phyloP scores from a whole-genome alignment of 2,797 vertebrate species.

The Scolopax rusticola region DNA sequence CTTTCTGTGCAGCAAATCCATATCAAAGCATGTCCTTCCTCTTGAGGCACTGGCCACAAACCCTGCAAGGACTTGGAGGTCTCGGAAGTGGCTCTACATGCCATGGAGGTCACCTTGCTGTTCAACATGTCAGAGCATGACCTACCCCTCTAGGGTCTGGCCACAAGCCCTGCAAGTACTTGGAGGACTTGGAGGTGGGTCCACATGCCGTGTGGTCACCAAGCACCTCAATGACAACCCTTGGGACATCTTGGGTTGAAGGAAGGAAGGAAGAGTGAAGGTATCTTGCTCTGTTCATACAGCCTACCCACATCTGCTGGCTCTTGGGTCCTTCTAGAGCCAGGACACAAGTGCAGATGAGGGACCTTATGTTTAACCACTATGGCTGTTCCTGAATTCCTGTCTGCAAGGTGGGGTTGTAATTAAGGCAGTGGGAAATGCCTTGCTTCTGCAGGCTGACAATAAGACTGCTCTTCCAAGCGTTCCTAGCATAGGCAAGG shows the following conservation, averaged over 20 bases:
- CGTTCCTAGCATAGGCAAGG: background rate
- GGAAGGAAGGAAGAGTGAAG: background rate
- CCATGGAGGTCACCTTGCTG: background rate
- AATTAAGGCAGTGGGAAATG: background rate
- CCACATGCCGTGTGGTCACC: background rate
- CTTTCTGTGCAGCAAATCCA: background rate
- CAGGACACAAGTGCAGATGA: background rate
- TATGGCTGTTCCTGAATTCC: background rate
- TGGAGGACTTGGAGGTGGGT: background rate
- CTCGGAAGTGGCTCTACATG: too few relatives aligned
- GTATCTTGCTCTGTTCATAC: background rate
- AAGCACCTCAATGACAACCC: background rate
- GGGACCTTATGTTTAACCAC: background rate
- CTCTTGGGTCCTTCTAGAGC: background rate
- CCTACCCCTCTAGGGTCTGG: background rate
- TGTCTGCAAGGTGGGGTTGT: background rate
- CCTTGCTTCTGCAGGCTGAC: background rate
- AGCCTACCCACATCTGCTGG: background rate
- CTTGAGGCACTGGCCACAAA: background rate
- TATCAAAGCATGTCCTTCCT: background rate
- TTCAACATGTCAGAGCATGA: background rate
- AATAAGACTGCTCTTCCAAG: background rate
- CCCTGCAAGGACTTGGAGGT: background rate
- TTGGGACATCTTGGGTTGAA: background rate
- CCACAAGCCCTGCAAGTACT: background rate